phyloP scores from a whole-genome alignment of 2,888 invertebrate species.

The Lomographa bimaculata region DNA sequence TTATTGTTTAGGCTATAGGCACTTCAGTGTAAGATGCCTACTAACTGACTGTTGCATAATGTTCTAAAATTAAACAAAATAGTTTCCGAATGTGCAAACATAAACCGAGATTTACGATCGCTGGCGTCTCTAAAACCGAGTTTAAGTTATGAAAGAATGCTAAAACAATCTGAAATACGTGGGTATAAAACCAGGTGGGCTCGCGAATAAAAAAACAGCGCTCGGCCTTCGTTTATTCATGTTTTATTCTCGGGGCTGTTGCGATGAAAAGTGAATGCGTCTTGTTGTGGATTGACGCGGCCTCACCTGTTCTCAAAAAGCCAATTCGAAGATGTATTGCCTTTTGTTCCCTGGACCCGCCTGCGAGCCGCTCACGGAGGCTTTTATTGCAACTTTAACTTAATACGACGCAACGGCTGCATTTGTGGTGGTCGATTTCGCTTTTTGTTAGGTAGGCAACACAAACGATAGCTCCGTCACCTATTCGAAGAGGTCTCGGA shows the following conservation, averaged over 20 bases:
- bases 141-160: slow-evolving; percentile 72
- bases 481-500: neutral
- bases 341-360: slow-evolving; percentile 68
- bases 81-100: slow-evolving; percentile 64
- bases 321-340: slow-evolving; percentile 70
- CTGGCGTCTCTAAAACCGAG: slow-evolving; percentile 61
- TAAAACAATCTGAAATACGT: slow-evolving; percentile 66
- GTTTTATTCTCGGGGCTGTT: slow-evolving; percentile 53
- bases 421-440: slow-evolving; percentile 1
- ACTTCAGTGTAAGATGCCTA: no score
- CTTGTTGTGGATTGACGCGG: slow-evolving; percentile 56
- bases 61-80: slow-evolving; percentile 62
- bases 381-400: slow-evolving; percentile 61
- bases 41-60: slow-evolving; percentile 54
- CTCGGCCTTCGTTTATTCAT: slow-evolving; percentile 54
- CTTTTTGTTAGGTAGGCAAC: neutral
- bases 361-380: slow-evolving; percentile 48
- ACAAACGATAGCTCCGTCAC: neutral
- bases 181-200: slow-evolving; percentile 69
- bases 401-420: slow-evolving; percentile 47
- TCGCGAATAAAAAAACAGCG: slow-evolving; percentile 59
- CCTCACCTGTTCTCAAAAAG: slow-evolving; percentile 72
- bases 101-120: slow-evolving; percentile 69
- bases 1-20: no score
- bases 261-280: slow-evolving; percentile 64